Evolutionary conservation across 1,140 invertebrate species (phyloP).

Genomic region (Spodoptera frugiperda): DNA sequence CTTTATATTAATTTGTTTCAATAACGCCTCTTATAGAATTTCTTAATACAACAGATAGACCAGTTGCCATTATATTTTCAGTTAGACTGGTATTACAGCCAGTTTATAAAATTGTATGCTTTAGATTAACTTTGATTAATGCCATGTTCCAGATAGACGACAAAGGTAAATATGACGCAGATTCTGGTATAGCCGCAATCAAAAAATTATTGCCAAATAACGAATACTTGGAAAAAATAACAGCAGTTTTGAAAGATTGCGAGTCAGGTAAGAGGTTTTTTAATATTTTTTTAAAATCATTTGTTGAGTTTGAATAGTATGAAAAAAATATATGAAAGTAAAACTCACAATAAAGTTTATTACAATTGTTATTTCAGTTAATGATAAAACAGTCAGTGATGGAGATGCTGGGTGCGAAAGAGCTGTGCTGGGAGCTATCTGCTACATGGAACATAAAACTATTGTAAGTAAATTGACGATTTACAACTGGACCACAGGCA

Average conservation of each 20-base stretch:
- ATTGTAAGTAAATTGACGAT: not conserved
- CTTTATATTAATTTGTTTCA: not conserved
- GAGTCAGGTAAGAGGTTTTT: not conserved
- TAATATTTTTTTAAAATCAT: not conserved
- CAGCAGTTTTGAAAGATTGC: not conserved
- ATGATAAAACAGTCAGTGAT: conserved; percentile 50
- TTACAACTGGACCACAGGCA: too few relatives aligned
- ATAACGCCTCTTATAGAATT: not conserved
- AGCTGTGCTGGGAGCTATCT: not conserved
- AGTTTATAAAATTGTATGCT: too few relatives aligned
- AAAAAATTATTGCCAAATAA: not conserved
- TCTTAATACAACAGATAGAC: too few relatives aligned
- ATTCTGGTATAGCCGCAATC: not conserved
- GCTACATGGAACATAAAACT: conserved; percentile 1
- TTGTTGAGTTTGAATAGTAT: too few relatives aligned
- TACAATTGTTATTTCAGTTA: conserved; percentile 45
- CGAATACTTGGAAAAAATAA: not conserved
- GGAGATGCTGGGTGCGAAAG: conserved; percentile 53
- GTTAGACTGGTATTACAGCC: too few relatives aligned
- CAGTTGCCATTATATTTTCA: too few relatives aligned
- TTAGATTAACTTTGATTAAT: not conserved
- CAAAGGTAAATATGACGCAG: conserved; percentile 6
- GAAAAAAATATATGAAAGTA: too few relatives aligned
- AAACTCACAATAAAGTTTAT: not conserved
- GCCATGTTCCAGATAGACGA: not conserved